Conservation (phyloP, 2,888 invertebrate species). For the Galerucella pusilla region DNA sequence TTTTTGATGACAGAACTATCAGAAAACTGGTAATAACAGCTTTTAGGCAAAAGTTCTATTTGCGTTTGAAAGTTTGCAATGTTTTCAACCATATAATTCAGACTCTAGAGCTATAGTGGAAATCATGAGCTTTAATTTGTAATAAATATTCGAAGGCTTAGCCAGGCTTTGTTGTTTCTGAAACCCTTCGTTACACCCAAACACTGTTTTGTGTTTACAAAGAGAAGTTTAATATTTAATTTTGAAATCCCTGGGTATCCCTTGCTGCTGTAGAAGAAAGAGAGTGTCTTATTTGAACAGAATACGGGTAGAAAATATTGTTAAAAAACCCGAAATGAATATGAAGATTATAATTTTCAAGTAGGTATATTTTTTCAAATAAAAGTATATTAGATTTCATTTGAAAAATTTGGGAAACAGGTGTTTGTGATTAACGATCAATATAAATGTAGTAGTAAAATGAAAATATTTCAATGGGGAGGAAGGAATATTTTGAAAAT, state of each 20-base stretch:
- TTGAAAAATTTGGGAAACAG: no score
- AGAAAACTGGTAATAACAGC: background rate
- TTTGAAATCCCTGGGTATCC: background rate
- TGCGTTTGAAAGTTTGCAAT: slow-evolving; percentile 3
- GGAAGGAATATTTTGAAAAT: no score
- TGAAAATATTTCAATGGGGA: no score
- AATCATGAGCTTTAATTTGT: slow-evolving; percentile 18
- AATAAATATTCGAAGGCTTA: slow-evolving; percentile 19
- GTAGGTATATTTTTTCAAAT: background rate
- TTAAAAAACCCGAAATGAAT: background rate
- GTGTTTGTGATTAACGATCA: no score
- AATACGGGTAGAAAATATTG: background rate
- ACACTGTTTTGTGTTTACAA: background rate
- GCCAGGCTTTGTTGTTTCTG: slow-evolving; percentile 13
- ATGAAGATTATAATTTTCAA: background rate
- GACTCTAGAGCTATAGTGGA: slow-evolving; percentile 4
- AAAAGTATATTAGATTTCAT: background rate
- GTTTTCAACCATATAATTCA: slow-evolving; percentile 14
- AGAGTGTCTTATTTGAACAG: background rate
- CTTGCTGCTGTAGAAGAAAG: background rate
- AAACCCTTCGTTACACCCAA: slow-evolving; percentile 2
- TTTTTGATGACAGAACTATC: slow-evolving; percentile 14
- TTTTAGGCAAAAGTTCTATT: slow-evolving; percentile 1
- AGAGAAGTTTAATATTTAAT: slow-evolving; percentile 12
- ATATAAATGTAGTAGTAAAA: no score